Evolutionary conservation across 2,113 vertebrate species (phyloP), one percentile per base, ranked within the genome.

Genomic region (Illadopsis cleaveri): DNA sequence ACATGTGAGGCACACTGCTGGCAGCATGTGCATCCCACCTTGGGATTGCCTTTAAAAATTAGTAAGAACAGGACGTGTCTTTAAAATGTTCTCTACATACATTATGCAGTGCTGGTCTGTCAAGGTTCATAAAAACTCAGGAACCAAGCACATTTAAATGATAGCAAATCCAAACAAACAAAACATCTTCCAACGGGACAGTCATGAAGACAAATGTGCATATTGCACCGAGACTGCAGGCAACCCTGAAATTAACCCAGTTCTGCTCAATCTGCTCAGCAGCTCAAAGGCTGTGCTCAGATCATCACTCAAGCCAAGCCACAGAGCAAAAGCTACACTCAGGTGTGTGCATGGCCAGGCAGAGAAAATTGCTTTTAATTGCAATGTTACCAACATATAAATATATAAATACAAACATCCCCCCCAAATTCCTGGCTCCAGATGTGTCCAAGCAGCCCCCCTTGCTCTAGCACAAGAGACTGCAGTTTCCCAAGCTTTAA

Each of bases 371-470:
- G 20, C 9, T 37, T 87, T 30, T 23, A 54, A 71, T 0, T 40
- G 18, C 12, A 12, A 19, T 27, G 12, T 30, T 53, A 75, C 14
- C 40, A 50, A 78, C 15, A 42, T 6, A 8, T 0, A n/a, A n/a
- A 33, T 12, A 5, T 10, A 38, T 37, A 70, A 15, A 21, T 0
- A 15, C 0, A 1, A 3, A 61, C 18, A 35, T 22, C 4, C 4
- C 3, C 10, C 24, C 40, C 1, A 10, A 31, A 73, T 20, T 56
- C 37, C 24, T 4, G 1, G 18, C 24, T 35, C 19, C 2, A 37
- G 23, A 15, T 2, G 6, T 33, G 21, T 27, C 69, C 60, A 21
- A n/a, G 61, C 16, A 79, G 66, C 38, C 75, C 31, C 28, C 33
- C 7, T 5, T 33, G 86, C 62, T 82, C 48, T 21, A 27, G 68